phyloP scores from a whole-genome alignment of 2,888 invertebrate species.

The Epistrophe grossulariae region DNA sequence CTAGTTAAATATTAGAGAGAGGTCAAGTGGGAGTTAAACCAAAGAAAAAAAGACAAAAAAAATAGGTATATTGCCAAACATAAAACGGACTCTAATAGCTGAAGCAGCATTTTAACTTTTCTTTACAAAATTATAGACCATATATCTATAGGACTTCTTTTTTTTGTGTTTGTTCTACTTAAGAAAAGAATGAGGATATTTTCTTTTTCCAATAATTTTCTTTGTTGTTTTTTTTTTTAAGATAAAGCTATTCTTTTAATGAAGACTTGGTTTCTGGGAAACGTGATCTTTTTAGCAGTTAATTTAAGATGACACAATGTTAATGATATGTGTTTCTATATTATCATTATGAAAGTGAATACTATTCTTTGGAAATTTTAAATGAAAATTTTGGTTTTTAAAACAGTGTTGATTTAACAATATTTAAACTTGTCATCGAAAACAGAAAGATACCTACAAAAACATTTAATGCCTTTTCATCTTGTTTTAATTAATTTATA shows the following conservation, averaged over 20 bases:
- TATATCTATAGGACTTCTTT: constrained; percentile 26
- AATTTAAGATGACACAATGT: not conserved
- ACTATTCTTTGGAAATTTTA: no score
- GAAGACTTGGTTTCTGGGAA: not conserved
- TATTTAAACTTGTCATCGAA: no score
- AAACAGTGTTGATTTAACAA: no score
- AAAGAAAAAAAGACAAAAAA: not conserved
- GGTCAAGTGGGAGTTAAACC: constrained; percentile 20
- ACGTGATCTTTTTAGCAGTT: not conserved
- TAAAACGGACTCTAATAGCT: constrained; percentile 61
- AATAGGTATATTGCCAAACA: constrained; percentile 47
- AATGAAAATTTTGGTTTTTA: no score
- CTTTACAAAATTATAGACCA: constrained; percentile 53
- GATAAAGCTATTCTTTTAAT: not conserved
- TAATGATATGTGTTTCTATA: no score
- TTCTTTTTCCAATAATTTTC: not conserved
- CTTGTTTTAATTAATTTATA: no score
- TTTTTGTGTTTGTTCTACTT: not conserved
- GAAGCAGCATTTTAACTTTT: constrained; percentile 71
- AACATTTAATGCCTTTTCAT: no score
- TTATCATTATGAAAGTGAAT: no score
- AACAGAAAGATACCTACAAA: no score
- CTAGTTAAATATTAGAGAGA: not conserved
- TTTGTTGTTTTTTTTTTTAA: not conserved
- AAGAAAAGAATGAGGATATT: constrained; percentile 21